Conservation (phyloP, 2,113 vertebrate genomes). For the Bungarus multicinctus region DNA sequence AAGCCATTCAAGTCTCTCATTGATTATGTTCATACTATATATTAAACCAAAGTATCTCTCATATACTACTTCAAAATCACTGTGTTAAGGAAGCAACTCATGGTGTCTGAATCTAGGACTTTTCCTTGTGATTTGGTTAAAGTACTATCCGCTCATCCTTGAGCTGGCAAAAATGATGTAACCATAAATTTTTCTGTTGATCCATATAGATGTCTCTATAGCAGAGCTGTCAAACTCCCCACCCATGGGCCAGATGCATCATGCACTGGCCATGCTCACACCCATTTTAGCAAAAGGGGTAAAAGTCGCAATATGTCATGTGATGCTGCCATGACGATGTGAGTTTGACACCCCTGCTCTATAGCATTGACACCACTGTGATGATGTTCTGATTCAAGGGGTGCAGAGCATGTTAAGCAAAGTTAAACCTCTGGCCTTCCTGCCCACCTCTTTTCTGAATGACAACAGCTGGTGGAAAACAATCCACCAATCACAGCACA, state of each 20-base stretch:
- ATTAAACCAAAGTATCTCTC: neutral
- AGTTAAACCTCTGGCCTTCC: neutral
- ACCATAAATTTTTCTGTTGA: neutral
- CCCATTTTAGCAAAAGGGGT: no score
- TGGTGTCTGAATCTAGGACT: neutral
- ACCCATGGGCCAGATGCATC: no score
- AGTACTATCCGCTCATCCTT: neutral
- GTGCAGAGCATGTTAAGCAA: neutral
- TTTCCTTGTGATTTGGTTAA: neutral
- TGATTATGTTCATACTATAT: neutral
- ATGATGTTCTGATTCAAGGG: neutral
- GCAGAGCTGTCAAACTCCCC: neutral
- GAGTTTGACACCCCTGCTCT: neutral
- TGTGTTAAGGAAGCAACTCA: neutral
- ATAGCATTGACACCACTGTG: neutral
- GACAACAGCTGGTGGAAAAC: neutral
- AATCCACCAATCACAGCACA: neutral
- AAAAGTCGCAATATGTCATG: no score
- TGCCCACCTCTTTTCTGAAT: neutral
- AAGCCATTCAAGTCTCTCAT: neutral
- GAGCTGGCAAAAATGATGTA: neutral
- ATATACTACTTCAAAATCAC: neutral
- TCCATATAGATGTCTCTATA: neutral
- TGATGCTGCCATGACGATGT: no score
- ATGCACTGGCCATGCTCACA: no score